Conservation (phyloP, 2,113 vertebrate genomes). For the Beaufortia kweichowensis region DNA sequence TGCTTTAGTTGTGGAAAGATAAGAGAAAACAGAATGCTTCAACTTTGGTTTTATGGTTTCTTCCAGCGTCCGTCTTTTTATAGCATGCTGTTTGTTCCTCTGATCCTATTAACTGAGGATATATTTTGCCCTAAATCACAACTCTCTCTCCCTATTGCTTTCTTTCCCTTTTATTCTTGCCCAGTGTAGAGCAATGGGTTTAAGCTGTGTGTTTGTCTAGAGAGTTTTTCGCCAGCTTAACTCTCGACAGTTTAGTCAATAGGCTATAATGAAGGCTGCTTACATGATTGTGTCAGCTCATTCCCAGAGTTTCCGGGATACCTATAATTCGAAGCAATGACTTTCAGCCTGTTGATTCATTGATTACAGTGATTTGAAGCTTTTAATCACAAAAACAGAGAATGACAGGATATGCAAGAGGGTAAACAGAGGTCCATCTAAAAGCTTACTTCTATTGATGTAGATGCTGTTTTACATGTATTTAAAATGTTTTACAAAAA, state of each 20-base stretch:
- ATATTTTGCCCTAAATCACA: background rate
- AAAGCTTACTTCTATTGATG: background rate
- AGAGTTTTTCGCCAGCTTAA: slow-evolving; percentile 32
- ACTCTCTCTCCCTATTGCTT: background rate
- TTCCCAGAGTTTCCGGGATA: slow-evolving; percentile 13
- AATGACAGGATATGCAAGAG: slow-evolving; percentile 12
- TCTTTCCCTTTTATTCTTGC: background rate
- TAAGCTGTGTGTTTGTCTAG: slow-evolving; percentile 7
- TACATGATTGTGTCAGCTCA: slow-evolving; percentile 50
- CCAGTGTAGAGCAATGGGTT: background rate
- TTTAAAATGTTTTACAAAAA: no score
- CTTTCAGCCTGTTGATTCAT: slow-evolving; percentile 34
- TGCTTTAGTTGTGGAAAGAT: no score
- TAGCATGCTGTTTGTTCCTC: slow-evolving; percentile 13
- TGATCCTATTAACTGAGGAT: slow-evolving; percentile 10
- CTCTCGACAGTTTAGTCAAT: slow-evolving; percentile 51
- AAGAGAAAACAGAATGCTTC: background rate
- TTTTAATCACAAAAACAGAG: slow-evolving; percentile 17
- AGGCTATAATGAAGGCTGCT: slow-evolving; percentile 47
- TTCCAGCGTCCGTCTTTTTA: background rate
- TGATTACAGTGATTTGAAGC: slow-evolving; percentile 25
- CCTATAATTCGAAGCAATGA: slow-evolving; percentile 43
- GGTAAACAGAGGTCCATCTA: background rate
- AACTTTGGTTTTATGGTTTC: background rate
- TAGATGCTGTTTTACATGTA: background rate